A percentile compares a stretch with the other conserved stretches of the same genome.
phyloP scores from a whole-genome alignment of 2,113 vertebrate species.

The Petrocephalus microphthalmus region DNA sequence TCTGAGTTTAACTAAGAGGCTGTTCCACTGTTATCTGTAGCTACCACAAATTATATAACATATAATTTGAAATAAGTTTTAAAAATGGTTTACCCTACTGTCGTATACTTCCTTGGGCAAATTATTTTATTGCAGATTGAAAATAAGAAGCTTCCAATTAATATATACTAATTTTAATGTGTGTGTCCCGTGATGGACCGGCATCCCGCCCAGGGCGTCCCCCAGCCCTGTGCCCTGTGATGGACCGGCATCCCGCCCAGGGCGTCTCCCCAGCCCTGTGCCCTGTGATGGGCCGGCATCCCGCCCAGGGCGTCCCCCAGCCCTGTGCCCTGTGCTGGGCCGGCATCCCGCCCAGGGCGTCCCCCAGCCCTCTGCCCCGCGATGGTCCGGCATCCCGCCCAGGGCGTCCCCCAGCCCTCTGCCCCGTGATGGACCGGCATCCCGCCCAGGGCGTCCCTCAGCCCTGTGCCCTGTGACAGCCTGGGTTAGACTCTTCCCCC shows the following conservation, averaged over 20 bases:
- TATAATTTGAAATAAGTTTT: not conserved
- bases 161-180: not conserved
- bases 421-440: not conserved
- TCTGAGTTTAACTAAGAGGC: not conserved
- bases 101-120: not conserved
- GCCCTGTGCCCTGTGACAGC: not conserved
- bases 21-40: not conserved
- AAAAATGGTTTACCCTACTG: not conserved
- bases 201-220: too few relatives aligned
- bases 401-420: too few relatives aligned
- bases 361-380: too few relatives aligned
- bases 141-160: not conserved
- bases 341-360: too few relatives aligned
- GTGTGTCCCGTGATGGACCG: not conserved
- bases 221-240: too few relatives aligned
- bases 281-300: not conserved
- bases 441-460: not conserved
- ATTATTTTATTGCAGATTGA: not conserved
- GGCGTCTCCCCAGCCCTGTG: too few relatives aligned
- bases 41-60: not conserved
- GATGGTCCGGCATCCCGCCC: too few relatives aligned
- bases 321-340: too few relatives aligned
- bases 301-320: too few relatives aligned
- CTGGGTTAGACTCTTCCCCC: not conserved
- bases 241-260: too few relatives aligned